Base-by-base conservation (phyloP, 2,888 invertebrate genomes). In the Synergus itoensis region DNA sequence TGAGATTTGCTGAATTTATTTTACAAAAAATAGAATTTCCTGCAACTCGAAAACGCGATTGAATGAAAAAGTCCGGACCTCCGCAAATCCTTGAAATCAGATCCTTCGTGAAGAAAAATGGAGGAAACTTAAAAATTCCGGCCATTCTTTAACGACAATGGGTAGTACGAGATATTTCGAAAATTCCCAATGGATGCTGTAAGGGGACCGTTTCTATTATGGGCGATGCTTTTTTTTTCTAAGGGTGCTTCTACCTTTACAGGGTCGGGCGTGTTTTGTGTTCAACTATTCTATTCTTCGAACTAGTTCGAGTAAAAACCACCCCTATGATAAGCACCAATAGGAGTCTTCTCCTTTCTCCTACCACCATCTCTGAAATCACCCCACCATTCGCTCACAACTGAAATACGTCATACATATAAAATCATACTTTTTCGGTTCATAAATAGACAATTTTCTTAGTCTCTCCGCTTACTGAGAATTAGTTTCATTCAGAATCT, bases 251-350 rank as follows among this genome's bases (percentile, higher is more conserved):
- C 80, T 79, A 76, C 78, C 79, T 79, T 84, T 73, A 82, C 83
- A 82, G 78, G 80, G 80, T 79, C 85, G 82, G 84, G 84, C 84
- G 83, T 83, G 85, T 86, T 85, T 85, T 84, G 83, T 85, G 79
- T 65, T 77, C 82, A 82, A 81, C 67, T 84, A 48, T 85, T 88
- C 88, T 86, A 90, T 91, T 90, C 90, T 90, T 88, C 85, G 87
- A 83, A 86, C 83, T 87, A 89, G 89, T 83, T 89, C 85, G 85
- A 88, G 86, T 88, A 88, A 91, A 90, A 91, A 90, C 91, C 90
- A 90, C 89, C 91, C 90, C 89, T 90, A 84, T 87, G 87, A 88
- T 87, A 85, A 86, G 89, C 85, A 87, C 91, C 91, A 91, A 91
- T 91, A 85, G 86, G 87, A 86, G 86, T 84, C 82, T 84, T 73